These are phyloP conservation scores for Omphaloscelis lunosa DNA, from an alignment of 2,888 invertebrate species.

Conservation along the genomic window DNA sequence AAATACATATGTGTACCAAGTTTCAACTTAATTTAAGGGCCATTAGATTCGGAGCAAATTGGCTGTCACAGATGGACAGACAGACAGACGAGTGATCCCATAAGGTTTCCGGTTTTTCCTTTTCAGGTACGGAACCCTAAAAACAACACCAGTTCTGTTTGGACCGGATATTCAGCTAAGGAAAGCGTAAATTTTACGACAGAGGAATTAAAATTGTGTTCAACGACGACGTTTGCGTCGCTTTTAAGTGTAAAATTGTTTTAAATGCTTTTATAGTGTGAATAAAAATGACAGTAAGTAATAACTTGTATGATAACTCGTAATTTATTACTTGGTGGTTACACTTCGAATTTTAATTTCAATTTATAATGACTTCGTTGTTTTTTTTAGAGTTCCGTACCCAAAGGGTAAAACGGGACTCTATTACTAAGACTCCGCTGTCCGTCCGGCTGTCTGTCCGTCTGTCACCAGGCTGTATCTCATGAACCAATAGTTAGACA, in stretches of 20 bases:
- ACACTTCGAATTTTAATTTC: slow-evolving; percentile 36
- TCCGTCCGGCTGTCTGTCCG: too few species aligned
- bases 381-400: too few species aligned
- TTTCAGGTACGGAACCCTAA: neutral
- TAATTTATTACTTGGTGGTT: slow-evolving; percentile 30
- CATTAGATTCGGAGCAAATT: too few species aligned
- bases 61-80: too few species aligned
- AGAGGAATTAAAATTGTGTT: slow-evolving; percentile 57
- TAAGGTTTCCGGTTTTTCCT: too few species aligned
- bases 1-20: too few species aligned
- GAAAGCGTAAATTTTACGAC: slow-evolving; percentile 66
- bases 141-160: slow-evolving; percentile 35
- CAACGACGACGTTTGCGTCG: slow-evolving; percentile 22
- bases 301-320: slow-evolving; percentile 40
- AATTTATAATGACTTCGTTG: slow-evolving; percentile 29
- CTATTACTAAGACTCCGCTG: too few species aligned
- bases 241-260: slow-evolving; percentile 59
- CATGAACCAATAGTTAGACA: too few species aligned
- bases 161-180: slow-evolving; percentile 56
- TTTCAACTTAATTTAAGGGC: too few species aligned
- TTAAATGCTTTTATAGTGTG: slow-evolving; percentile 39
- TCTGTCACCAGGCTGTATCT: too few species aligned
- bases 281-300: slow-evolving; percentile 50
- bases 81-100: too few species aligned
- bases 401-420: too few species aligned